phyloP scores from a whole-genome alignment of 2,113 vertebrate species.

The Lagopus leucura region DNA sequence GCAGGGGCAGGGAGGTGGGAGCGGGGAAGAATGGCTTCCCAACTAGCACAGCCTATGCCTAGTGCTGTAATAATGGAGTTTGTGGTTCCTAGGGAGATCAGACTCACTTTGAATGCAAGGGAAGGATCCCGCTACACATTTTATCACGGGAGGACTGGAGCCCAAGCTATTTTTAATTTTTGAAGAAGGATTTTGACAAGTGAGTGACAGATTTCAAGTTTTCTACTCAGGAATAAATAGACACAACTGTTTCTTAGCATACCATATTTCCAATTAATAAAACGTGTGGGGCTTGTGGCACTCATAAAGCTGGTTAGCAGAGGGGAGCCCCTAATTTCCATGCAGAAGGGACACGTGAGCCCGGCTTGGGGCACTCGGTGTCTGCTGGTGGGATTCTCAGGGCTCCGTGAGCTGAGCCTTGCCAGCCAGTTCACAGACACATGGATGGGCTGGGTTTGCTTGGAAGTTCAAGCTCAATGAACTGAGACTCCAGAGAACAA shows the following conservation, averaged over 20 bases:
- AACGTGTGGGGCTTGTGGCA: not conserved
- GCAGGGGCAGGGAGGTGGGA: not conserved
- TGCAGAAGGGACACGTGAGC: not conserved
- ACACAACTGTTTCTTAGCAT: not conserved
- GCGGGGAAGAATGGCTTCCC: not conserved
- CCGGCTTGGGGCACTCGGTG: not conserved
- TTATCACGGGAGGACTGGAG: not conserved
- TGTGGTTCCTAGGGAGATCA: not conserved
- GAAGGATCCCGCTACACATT: not conserved
- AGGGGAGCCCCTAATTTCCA: not conserved
- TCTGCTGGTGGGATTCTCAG: not conserved
- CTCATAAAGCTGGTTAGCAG: not conserved
- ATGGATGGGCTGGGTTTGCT: not conserved
- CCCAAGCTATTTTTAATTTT: not conserved
- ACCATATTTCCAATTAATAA: not conserved
- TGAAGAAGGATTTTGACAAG: not conserved
- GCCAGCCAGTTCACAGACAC: not conserved
- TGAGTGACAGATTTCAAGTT: constrained; percentile 5
- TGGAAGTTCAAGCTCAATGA: constrained; percentile 70
- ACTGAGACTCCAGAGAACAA: constrained; percentile 57
- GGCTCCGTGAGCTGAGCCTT: not conserved
- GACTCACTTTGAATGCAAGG: not conserved
- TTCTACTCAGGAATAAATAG: not conserved
- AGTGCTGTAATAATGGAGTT: not conserved
- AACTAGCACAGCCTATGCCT: not conserved